These are phyloP conservation scores for Anorthoa munda DNA, from an alignment of 2,888 invertebrate genomes.

Conservation along the genomic window DNA sequence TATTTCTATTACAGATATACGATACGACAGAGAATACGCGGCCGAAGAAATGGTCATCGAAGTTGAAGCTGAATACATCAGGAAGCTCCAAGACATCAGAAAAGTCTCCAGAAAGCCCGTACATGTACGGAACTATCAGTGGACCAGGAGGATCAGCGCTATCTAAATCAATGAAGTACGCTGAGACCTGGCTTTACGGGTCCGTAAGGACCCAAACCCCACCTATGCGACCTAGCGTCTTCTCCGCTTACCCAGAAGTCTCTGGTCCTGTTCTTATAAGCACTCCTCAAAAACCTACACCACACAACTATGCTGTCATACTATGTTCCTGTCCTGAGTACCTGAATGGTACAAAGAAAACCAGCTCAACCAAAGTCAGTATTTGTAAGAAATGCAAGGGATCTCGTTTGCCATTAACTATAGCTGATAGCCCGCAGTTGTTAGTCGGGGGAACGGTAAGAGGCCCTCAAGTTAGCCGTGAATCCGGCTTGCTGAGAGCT, in stretches of 20 bases:
- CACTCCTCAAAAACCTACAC: conserved; percentile 90
- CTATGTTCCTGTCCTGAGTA: conserved; percentile 96
- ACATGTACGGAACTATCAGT: conserved; percentile 88
- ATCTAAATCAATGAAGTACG: conserved; percentile 96
- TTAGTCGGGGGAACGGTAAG: conserved; percentile 92
- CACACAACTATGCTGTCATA: conserved; percentile 93
- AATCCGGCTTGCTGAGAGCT: conserved; percentile 88
- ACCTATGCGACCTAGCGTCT: conserved; percentile 87
- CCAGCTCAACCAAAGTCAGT: conserved; percentile 93
- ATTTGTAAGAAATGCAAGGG: conserved; percentile 96
- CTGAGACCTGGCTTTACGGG: conserved; percentile 96
- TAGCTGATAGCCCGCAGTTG: conserved; percentile 91
- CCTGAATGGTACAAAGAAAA: conserved; percentile 94
- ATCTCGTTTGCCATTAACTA: conserved; percentile 93
- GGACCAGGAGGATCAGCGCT: conserved; percentile 93
- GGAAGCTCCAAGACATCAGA: conserved; percentile 87
- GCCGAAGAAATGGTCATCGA: conserved; percentile 94
- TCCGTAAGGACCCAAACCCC: conserved; percentile 92
- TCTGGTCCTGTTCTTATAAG: conserved; percentile 88
- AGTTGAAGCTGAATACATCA: conserved; percentile 91
- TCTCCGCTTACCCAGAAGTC: conserved; percentile 87
- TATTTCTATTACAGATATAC: conserved; percentile 85
- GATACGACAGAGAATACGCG: conserved; percentile 90
- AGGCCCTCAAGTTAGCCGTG: conserved; percentile 87
- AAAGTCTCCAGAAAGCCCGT: conserved; percentile 87